Evolutionary conservation across 2,888 invertebrate species (phyloP).

Genomic region (Calameuta idolon): DNA sequence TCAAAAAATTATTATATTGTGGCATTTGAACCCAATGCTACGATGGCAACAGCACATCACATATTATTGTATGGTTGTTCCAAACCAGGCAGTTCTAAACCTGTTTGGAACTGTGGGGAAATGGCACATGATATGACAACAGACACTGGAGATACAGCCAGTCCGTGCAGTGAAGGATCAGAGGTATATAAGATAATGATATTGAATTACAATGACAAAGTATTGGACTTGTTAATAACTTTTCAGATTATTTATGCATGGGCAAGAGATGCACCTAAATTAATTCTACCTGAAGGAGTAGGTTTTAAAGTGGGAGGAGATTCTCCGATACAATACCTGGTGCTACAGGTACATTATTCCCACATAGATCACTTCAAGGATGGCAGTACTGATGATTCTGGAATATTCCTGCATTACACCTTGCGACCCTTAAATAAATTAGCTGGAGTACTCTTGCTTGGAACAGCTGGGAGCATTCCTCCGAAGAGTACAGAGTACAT

Average conservation of each 20-base stretch:
- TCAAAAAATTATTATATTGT: conserved; percentile 86
- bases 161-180: conserved; percentile 81
- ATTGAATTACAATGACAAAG: conserved; percentile 67
- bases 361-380: conserved; percentile 75
- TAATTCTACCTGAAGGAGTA: conserved; percentile 85
- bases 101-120: conserved; percentile 94
- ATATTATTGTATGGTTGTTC: conserved; percentile 93
- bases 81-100: conserved; percentile 78
- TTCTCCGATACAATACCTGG: conserved; percentile 87
- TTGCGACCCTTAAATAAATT: conserved; percentile 81
- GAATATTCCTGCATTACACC: conserved; percentile 84
- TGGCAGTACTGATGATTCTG: conserved; percentile 85
- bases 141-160: conserved; percentile 71
- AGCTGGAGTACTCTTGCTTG: conserved; percentile 92
- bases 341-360: conserved; percentile 93
- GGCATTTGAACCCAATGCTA: conserved; percentile 92
- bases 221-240: not conserved
- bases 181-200: conserved; percentile 68
- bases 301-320: conserved; percentile 92
- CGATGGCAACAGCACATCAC: conserved; percentile 92
- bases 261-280: conserved; percentile 90
- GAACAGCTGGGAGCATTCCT: conserved; percentile 85
- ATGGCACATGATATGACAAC: conserved; percentile 75
- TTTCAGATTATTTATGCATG: conserved; percentile 90
- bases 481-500: conserved; percentile 81